phyloP scores from a whole-genome alignment of 2,113 vertebrate species.

The Chaenogobius annularis region DNA sequence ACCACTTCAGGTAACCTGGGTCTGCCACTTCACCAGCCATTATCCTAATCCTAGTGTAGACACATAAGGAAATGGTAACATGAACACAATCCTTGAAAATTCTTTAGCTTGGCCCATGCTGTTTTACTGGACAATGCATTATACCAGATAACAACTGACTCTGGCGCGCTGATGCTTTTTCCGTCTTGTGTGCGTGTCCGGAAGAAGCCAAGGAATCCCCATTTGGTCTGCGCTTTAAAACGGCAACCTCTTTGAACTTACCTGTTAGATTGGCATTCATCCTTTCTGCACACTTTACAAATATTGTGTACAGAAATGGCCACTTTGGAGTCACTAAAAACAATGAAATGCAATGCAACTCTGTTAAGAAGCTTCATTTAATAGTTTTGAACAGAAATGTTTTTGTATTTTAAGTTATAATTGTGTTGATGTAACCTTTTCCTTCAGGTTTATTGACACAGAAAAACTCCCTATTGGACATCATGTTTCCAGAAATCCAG shows the following conservation, averaged over 20 bases:
- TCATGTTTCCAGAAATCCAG: background rate
- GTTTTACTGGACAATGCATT: conserved; percentile 46
- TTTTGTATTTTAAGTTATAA: background rate
- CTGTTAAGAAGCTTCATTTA: background rate
- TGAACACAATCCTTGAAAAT: conserved; percentile 10
- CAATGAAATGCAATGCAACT: background rate
- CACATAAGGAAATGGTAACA: background rate
- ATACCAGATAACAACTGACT: conserved; percentile 43
- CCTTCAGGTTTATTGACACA: background rate
- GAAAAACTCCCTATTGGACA: background rate
- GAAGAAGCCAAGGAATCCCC: conserved; percentile 6
- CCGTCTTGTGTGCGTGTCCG: conserved; percentile 25
- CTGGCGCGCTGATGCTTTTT: conserved; percentile 51
- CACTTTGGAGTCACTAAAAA: background rate
- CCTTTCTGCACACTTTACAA: background rate
- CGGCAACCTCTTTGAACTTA: conserved; percentile 18
- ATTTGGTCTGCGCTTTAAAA: conserved; percentile 34
- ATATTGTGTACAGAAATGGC: background rate
- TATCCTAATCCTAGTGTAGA: background rate
- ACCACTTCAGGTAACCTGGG: conserved; percentile 87
- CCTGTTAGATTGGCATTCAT: background rate
- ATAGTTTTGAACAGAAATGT: background rate
- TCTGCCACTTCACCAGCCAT: background rate
- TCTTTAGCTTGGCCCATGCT: conserved; percentile 29
- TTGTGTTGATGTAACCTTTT: background rate